Evolutionary conservation across 2,797 vertebrate species (phyloP), one percentile per base, ranked within the genome.

Genomic region (Melanotaenia nigrans): DNA sequence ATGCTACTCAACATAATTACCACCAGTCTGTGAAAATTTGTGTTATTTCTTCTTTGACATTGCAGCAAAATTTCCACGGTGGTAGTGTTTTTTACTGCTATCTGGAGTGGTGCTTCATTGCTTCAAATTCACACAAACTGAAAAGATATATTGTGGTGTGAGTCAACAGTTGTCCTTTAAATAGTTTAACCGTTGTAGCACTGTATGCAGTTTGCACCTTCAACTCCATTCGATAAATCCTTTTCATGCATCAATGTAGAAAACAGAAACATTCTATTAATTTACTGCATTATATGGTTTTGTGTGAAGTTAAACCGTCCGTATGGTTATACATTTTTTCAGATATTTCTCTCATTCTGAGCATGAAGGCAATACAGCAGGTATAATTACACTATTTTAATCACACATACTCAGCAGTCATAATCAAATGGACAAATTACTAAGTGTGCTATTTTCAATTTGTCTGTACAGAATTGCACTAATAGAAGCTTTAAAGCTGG

Each of bases 311-410:
- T 71, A 74, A 40, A 65, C 75, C 63, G 61, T 57, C 56, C 35
- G 65, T 65, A 38, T 61, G 69, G 64, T 83, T 36, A 20, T 24
- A 64, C 58, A 36, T 60, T 72, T 66, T 75, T 47, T 81, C 78
- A 71, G 61, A 79, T 73, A 79, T 84, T 71, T 77, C 32, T 78
- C 81, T 80, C 71, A 67, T 68, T 83, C 79, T 42, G 71, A 65
- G 79, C 72, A 51, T 58, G 61, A 87, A 87, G 77, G 61, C 79
- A 85, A 78, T 87, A 79, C 77, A 90, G 85, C 83, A 83, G 78
- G 86, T 86, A 77, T 88, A 92, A 90, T 91, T 84, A 85, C 90
- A 85, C 81, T 82, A 81, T 90, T 92, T 91, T 91, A 92, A 91
- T 91, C 83, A 81, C 80, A 86, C 83, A 81, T 85, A 81, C 86